A percentile compares a stretch with the other conserved stretches of the same genome.
phyloP scores from a whole-genome alignment of 2,797 vertebrate species.

The Neolamprologus multifasciatus region DNA sequence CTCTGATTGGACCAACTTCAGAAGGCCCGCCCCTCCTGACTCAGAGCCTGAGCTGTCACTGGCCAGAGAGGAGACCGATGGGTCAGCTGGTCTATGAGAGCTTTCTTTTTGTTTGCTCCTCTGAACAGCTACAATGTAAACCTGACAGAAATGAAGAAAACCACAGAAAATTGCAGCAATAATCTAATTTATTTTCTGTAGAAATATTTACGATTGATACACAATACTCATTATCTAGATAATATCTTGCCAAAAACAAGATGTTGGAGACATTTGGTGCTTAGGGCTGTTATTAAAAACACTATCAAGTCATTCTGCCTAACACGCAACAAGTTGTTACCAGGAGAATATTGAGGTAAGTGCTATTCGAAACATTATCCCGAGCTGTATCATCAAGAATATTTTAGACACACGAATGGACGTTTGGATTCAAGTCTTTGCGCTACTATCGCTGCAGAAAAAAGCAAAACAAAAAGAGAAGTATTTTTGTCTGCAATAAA shows the following conservation, averaged over 20 bases:
- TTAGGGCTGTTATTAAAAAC: neutral
- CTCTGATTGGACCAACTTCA: conserved; percentile 83
- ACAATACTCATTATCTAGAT: neutral
- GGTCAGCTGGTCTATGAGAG: conserved; percentile 29
- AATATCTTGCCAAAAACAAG: neutral
- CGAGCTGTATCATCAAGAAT: neutral
- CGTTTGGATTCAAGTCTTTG: neutral
- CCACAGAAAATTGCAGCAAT: neutral
- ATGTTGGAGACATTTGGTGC: neutral
- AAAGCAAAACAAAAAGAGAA: neutral
- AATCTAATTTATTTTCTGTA: neutral
- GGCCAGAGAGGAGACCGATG: conserved; percentile 16
- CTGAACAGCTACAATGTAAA: conserved; percentile 86
- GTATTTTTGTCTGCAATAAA: neutral
- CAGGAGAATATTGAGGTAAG: neutral
- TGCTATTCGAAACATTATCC: neutral
- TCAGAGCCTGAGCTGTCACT: conserved; percentile 1
- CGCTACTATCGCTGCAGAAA: neutral
- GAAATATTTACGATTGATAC: neutral
- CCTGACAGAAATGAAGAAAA: conserved; percentile 61
- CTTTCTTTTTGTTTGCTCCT: conserved; percentile 63
- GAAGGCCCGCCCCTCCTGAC: conserved; percentile 63
- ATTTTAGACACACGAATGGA: neutral
- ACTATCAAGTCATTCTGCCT: neutral
- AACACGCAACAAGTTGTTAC: neutral